phyloP scores from a whole-genome alignment of 1,140 invertebrate genomes.

The Drosophila suzukii region DNA sequence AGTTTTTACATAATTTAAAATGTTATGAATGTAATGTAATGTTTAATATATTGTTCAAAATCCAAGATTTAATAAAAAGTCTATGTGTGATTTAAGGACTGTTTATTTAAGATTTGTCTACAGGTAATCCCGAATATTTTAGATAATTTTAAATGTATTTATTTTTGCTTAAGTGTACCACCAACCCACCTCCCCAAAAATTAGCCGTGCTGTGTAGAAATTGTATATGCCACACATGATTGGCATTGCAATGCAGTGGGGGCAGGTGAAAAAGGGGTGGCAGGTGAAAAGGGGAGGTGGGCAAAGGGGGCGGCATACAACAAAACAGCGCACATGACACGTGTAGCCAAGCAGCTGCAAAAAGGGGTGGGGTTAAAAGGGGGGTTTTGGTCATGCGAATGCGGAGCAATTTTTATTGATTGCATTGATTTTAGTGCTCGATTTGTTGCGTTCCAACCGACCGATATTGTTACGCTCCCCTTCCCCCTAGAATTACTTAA shows the following conservation, averaged over 20 bases:
- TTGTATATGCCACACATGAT: conserved; percentile 57
- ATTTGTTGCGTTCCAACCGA: conserved; percentile 52
- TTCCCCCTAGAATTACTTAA: too few species aligned
- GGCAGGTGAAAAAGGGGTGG: neutral
- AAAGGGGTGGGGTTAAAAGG: neutral
- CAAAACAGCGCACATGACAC: conserved; percentile 30
- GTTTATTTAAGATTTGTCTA: too few species aligned
- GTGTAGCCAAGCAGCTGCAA: conserved; percentile 42
- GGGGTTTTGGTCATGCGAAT: conserved; percentile 20
- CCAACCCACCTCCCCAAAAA: conserved; percentile 18
- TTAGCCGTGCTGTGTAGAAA: conserved; percentile 59
- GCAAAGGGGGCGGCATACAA: neutral
- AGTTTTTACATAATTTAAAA: too few species aligned
- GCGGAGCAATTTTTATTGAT: conserved; percentile 68
- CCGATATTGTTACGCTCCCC: conserved; percentile 34
- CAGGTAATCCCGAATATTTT: too few species aligned
- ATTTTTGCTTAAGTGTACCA: neutral
- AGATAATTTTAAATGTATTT: neutral
- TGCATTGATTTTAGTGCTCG: conserved; percentile 75
- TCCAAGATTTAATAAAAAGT: too few species aligned
- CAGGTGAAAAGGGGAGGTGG: neutral
- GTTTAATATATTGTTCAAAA: too few species aligned
- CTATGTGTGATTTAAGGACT: too few species aligned
- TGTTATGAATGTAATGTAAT: too few species aligned
- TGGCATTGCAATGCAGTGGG: conserved; percentile 51